Base-by-base conservation (phyloP, 2,113 vertebrate species). In the Petromus typicus region DNA sequence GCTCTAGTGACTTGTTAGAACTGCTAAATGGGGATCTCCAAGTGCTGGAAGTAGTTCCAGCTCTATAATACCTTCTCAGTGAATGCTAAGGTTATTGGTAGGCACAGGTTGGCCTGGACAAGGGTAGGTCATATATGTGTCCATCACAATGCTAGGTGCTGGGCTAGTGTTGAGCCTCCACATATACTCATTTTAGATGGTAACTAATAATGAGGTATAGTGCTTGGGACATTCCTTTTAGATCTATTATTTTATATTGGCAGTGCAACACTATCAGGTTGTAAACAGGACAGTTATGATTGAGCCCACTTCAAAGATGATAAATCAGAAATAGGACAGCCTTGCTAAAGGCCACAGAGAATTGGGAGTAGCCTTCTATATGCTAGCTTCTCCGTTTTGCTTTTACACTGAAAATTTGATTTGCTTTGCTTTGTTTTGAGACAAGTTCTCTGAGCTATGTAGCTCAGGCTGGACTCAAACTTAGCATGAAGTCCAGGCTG, bases 111-210 rank as follows among this genome's bases (percentile, higher is more conserved):
- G 13, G 32, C 8, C 73, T 73, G 27, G 40, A 23, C 43, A 45
- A 20, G 5, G 18, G 5, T 51, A 22, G 23, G 18, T 32, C 2
- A 8, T 3, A 2, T 4, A 0, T 2, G 3, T 69, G 51, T n/a
- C 78, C 51, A 9, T 23, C 43, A 78, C 34, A 45, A 20, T 0
- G 4, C 16, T 7, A 30, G 30, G 48, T 6, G 3, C 34, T 14
- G 1, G 43, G 20, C 48, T 59, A 66, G 48, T 22, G 9, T 45
- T 0, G 0, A 75, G 3, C n/a, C 61, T 95, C 32, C 7, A 30
- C 25, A 63, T 37, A 66, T 12, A 25, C 6, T 34, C 16, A 30
- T 40, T 73, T 90, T 48, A 61, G 48, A 32, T 10, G 30, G 73
- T 63, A 83, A 57, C 25, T 48, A 67, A 27, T n/a, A 45, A 20